Conservation (phyloP, 2,797 vertebrate genomes). For the Tapirus indicus region DNA sequence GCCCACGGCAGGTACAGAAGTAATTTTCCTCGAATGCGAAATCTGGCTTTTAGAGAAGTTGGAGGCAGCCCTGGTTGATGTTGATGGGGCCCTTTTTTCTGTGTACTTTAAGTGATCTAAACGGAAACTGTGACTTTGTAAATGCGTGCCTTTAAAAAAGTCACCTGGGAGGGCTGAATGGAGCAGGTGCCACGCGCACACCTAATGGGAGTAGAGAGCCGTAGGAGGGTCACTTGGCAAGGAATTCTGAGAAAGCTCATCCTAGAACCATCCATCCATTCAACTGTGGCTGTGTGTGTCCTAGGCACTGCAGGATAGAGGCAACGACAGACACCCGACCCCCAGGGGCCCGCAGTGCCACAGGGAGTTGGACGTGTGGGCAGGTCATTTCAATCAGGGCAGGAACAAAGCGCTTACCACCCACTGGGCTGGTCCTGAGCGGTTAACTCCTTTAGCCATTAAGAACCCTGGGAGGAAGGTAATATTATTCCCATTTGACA, state of each 20-base stretch:
- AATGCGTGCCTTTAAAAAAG: not conserved
- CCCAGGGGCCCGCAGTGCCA: not conserved
- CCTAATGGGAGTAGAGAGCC: fast-evolving
- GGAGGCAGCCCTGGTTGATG: not conserved
- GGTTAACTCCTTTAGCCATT: not conserved
- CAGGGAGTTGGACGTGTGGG: fast-evolving
- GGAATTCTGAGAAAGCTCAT: too few species aligned
- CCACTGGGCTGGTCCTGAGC: not conserved
- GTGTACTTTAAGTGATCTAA: not conserved
- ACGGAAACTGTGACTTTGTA: not conserved
- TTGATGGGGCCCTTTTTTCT: not conserved
- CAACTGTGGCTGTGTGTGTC: fast-evolving
- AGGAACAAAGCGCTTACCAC: fast-evolving
- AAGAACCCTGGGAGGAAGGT: not conserved
- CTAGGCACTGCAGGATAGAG: not conserved
- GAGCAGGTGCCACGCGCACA: not conserved
- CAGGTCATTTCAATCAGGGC: not conserved
- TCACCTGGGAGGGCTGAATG: not conserved
- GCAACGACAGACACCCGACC: not conserved
- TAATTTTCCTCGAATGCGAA: slow-evolving; percentile 45
- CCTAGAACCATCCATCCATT: fast-evolving
- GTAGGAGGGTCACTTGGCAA: fast-evolving
- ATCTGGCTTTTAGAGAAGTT: slow-evolving; percentile 48
- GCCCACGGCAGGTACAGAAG: slow-evolving; percentile 30
- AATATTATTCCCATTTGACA: not conserved